A percentile compares a stretch with the other conserved stretches of the same genome.
Evolutionary conservation across 2,797 vertebrate genomes (phyloP).

Genomic region (Eulemur mongoz): DNA sequence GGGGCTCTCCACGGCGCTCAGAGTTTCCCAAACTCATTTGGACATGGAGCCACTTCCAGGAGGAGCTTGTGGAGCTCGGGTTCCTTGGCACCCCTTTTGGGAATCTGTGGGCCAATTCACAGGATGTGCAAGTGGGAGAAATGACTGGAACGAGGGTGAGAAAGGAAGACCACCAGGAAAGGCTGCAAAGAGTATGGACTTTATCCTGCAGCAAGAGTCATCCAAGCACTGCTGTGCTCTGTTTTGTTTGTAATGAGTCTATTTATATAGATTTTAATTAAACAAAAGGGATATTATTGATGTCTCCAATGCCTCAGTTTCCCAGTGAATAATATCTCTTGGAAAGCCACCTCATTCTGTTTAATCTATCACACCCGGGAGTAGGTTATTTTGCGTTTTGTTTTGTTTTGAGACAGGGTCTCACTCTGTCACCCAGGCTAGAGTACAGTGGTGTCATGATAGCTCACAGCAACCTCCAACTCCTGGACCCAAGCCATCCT

Average conservation of each 20-base stretch:
- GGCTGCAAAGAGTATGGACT: not conserved
- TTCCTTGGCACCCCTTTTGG: not conserved
- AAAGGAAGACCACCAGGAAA: fast-evolving
- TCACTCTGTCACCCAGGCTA: not conserved
- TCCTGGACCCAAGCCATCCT: not conserved
- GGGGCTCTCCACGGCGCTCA: not conserved
- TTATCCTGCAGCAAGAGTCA: not conserved
- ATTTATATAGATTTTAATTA: not conserved
- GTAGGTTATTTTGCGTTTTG: not conserved
- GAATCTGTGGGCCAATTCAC: not conserved
- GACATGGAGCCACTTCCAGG: not conserved
- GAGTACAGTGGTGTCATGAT: not conserved
- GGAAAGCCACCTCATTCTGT: not conserved
- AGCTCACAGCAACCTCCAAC: not conserved
- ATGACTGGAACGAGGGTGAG: fast-evolving
- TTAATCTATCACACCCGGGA: not conserved
- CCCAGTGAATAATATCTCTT: not conserved
- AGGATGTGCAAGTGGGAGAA: not conserved
- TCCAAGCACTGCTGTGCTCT: not conserved
- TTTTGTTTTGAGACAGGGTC: not conserved
- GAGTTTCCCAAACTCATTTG: not conserved
- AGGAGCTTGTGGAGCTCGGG: not conserved
- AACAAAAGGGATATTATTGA: not conserved
- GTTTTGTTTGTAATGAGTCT: not conserved
- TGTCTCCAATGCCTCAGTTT: not conserved